phyloP scores from a whole-genome alignment of 1,140 invertebrate species.

The Sitobion miscanthi region DNA sequence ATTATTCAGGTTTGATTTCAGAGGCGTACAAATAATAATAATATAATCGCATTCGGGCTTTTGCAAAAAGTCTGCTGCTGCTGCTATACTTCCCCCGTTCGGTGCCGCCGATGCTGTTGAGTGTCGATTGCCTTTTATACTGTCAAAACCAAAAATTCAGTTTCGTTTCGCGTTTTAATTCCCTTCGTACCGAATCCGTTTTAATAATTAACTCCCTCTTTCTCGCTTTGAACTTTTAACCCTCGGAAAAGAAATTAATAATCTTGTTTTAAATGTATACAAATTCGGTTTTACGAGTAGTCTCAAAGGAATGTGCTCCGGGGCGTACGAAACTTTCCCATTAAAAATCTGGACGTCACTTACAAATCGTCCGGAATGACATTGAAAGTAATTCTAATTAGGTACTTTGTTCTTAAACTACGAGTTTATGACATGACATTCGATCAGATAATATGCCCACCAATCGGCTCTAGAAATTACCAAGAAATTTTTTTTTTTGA shows the following conservation, averaged over 20 bases:
- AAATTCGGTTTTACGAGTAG: slow-evolving; percentile 44
- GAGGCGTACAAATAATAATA: background rate
- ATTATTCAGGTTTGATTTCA: background rate
- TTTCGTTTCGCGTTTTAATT: slow-evolving; percentile 53
- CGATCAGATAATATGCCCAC: background rate
- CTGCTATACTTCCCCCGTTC: background rate
- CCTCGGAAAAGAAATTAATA: slow-evolving; percentile 54
- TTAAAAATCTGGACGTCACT: slow-evolving; percentile 34
- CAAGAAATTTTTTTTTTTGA: background rate
- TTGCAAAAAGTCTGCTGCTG: background rate
- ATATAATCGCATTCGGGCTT: too few relatives aligned
- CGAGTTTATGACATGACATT: background rate
- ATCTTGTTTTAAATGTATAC: slow-evolving; percentile 50
- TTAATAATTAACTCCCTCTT: slow-evolving; percentile 53
- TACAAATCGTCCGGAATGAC: slow-evolving; percentile 17
- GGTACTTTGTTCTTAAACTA: background rate
- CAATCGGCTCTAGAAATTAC: background rate
- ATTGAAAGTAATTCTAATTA: slow-evolving; percentile 30
- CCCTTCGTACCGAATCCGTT: background rate
- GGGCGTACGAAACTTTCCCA: slow-evolving; percentile 42
- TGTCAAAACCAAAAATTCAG: slow-evolving; percentile 52
- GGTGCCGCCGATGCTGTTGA: background rate
- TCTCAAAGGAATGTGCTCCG: slow-evolving; percentile 41
- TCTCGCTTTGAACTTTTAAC: slow-evolving; percentile 54
- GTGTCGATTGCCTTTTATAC: slow-evolving; percentile 42